Conservation (phyloP, 1,140 invertebrate genomes). For the Galendromus occidentalis region DNA sequence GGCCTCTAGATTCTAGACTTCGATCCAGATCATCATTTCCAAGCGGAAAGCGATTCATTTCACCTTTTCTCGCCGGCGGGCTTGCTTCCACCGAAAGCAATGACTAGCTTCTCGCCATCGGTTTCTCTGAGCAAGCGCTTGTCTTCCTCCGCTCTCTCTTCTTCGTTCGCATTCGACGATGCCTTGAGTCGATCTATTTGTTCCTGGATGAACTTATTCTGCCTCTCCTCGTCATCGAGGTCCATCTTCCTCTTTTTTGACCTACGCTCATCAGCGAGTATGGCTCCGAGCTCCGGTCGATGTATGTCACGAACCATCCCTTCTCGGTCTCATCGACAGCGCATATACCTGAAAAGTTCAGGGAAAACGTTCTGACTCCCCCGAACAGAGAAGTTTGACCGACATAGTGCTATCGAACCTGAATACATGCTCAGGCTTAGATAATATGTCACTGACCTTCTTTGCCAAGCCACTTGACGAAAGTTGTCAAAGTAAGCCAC, state of each 20-base stretch:
- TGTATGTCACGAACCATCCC: slow-evolving; percentile 90
- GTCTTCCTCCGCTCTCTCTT: slow-evolving; percentile 17
- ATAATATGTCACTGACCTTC: slow-evolving; percentile 30
- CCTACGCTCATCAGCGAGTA: slow-evolving; percentile 51
- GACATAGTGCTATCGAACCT: too few species aligned
- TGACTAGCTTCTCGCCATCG: slow-evolving; percentile 44
- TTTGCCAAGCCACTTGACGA: slow-evolving; percentile 79
- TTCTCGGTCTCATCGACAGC: slow-evolving; percentile 95
- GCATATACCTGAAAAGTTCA: slow-evolving; percentile 49
- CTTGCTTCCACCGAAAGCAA: too few species aligned
- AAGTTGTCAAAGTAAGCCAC: slow-evolving; percentile 87
- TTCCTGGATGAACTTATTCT: slow-evolving; percentile 61
- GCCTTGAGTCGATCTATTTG: slow-evolving; percentile 39
- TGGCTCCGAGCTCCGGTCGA: slow-evolving; percentile 85
- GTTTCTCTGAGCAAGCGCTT: slow-evolving; percentile 46
- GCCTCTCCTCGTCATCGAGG: slow-evolving; percentile 74
- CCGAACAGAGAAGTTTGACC: too few species aligned
- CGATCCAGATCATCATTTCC: too few species aligned
- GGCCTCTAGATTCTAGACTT: too few species aligned
- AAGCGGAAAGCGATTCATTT: too few species aligned
- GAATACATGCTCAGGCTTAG: too few species aligned
- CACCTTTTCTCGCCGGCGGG: slow-evolving; percentile 4
- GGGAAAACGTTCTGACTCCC: too few species aligned
- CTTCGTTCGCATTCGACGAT: slow-evolving; percentile 1
- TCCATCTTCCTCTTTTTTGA: slow-evolving; percentile 81